These are phyloP conservation scores for Cheumatopsyche charites DNA, from an alignment of 1,140 invertebrate genomes.

Conservation along the genomic window DNA sequence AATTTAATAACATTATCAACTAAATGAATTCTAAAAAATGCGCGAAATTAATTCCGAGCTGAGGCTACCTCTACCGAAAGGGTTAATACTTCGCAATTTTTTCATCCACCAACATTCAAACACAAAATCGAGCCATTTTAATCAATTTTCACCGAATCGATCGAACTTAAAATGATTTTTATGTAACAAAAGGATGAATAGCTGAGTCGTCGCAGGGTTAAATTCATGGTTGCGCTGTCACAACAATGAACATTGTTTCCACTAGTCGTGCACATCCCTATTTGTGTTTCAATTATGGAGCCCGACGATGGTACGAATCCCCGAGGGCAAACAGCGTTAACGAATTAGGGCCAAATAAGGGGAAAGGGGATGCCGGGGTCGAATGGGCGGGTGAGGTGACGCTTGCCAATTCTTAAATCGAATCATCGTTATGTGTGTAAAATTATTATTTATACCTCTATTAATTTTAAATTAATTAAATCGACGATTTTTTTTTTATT, in stretches of 20 bases:
- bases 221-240: slow-evolving; percentile 29
- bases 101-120: too few relatives aligned
- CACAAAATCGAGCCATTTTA: too few relatives aligned
- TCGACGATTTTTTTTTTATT: neutral
- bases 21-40: too few relatives aligned
- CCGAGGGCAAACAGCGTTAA: slow-evolving; percentile 26
- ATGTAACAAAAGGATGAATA: too few relatives aligned
- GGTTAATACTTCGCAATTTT: too few relatives aligned
- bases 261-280: slow-evolving; percentile 32
- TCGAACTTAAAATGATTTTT: neutral
- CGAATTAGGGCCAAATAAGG: slow-evolving; percentile 26
- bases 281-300: slow-evolving; percentile 41
- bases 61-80: too few relatives aligned
- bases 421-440: neutral
- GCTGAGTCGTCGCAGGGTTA: neutral
- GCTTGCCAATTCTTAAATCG: slow-evolving; percentile 11
- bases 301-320: slow-evolving; percentile 5
- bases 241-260: slow-evolving; percentile 40
- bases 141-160: neutral
- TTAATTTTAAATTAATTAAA: neutral
- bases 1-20: too few relatives aligned
- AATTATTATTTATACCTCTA: neutral
- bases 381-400: too few relatives aligned
- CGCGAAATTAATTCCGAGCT: too few relatives aligned
- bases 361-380: neutral